phyloP scores from a whole-genome alignment of 23 tunicate species.

The Ciona savignyi region DNA sequence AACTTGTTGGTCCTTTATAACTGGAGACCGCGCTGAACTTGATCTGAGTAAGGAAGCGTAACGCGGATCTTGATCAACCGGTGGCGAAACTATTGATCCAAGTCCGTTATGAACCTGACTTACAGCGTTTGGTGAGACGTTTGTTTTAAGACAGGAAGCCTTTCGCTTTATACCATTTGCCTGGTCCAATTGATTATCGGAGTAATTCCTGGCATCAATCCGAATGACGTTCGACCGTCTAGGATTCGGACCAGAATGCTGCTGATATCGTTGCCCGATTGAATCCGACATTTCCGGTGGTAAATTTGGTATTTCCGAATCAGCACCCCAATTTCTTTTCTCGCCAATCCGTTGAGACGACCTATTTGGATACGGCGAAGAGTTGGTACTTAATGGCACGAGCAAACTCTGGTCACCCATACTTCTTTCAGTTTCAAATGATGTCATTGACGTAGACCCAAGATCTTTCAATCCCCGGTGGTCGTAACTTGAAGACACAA shows the following conservation, averaged over 20 bases:
- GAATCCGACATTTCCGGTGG: constrained; percentile 19
- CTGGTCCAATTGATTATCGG: neutral
- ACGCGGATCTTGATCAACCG: neutral
- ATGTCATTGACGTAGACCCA: neutral
- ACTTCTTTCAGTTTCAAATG: neutral
- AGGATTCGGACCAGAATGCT: no score
- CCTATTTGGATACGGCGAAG: constrained; percentile 13
- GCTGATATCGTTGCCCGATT: constrained; percentile 6
- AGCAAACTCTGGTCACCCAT: neutral
- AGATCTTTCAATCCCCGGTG: neutral
- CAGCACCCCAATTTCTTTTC: neutral
- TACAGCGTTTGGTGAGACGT: constrained; percentile 6
- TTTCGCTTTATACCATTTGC: neutral
- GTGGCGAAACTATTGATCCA: neutral
- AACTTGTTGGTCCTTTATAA: neutral
- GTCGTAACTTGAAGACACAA: neutral
- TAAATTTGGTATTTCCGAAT: constrained; percentile 9
- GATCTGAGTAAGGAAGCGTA: constrained; percentile 5
- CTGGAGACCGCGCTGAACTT: constrained; percentile 17
- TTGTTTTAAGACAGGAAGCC: neutral
- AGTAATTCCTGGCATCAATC: constrained; percentile 20
- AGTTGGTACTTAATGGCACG: neutral
- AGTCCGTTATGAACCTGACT: neutral
- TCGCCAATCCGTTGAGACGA: constrained; percentile 13
- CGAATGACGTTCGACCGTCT: constrained; percentile 23